Percentiles rank a stretch among this genome's conserved stretches.
Conservation (phyloP, 2,888 invertebrate species). For the Geotrupes spiniger region DNA sequence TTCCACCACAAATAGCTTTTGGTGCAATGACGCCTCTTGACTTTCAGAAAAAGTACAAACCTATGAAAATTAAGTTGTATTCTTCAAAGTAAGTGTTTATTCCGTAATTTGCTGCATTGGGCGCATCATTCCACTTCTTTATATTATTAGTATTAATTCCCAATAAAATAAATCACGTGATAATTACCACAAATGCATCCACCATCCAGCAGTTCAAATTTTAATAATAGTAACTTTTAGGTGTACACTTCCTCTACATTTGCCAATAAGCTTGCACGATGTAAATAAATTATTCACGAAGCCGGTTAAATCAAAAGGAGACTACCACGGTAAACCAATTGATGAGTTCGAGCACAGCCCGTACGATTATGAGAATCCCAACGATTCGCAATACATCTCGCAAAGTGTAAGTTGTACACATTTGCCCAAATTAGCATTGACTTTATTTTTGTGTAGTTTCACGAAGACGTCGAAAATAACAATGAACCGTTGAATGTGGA, state of each 20-base stretch:
- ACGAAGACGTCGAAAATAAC: neutral
- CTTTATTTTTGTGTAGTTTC: too few species aligned
- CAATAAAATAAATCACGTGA: too few species aligned
- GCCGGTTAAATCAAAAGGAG: conserved; percentile 16
- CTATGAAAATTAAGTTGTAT: neutral
- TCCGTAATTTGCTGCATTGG: too few species aligned
- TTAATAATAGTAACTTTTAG: too few species aligned
- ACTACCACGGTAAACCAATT: conserved; percentile 1
- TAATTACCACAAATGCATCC: too few species aligned
- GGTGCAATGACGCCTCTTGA: neutral
- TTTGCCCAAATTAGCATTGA: too few species aligned
- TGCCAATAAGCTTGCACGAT: too few species aligned
- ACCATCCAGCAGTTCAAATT: too few species aligned
- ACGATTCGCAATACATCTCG: conserved; percentile 55
- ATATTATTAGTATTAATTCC: too few species aligned
- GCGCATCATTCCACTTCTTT: too few species aligned
- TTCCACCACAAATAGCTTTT: neutral
- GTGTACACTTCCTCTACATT: conserved; percentile 20
- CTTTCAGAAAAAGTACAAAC: neutral
- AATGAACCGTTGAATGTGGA: neutral
- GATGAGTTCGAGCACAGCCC: conserved; percentile 28
- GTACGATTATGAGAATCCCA: conserved; percentile 57
- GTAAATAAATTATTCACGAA: neutral
- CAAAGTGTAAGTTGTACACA: conserved; percentile 15
- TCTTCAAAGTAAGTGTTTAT: conserved; percentile 9